Evolutionary conservation across 2,113 vertebrate species (phyloP).

Genomic region (Camelus bactrianus): DNA sequence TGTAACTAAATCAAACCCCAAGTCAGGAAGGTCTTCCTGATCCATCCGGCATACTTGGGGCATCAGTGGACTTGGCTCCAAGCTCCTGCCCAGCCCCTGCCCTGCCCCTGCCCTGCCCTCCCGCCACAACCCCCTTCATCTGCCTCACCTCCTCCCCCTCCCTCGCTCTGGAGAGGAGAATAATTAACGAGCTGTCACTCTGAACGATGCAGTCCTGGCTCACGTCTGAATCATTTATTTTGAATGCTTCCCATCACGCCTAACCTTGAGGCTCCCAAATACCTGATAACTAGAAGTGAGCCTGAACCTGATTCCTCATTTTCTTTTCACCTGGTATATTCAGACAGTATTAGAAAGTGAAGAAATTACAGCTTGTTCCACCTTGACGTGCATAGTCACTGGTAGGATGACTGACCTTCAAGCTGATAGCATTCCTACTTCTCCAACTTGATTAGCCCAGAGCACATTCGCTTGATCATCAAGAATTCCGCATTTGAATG

Average conservation of each 20-base stretch:
- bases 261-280: constrained; percentile 65
- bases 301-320: constrained; percentile 24
- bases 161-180: not conserved
- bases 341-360: constrained; percentile 45
- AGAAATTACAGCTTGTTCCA: constrained; percentile 11
- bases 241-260: constrained; percentile 22
- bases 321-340: constrained; percentile 35
- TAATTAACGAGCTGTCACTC: constrained; percentile 45
- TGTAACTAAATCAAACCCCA: not conserved
- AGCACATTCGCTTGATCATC: not conserved
- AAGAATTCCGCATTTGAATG: constrained; percentile 29
- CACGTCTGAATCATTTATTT: constrained; percentile 34
- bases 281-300: constrained; percentile 50
- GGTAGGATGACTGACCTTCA: not conserved
- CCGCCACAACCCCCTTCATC: not conserved
- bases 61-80: not conserved
- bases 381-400: not conserved
- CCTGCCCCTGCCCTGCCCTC: not conserved
- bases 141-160: not conserved
- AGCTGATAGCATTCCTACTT: not conserved
- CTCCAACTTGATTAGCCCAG: not conserved
- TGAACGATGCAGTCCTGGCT: constrained; percentile 59
- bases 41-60: not conserved
- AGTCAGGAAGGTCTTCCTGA: not conserved
- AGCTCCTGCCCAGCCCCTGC: not conserved